A percentile compares a stretch with the other conserved stretches of the same genome.
Evolutionary conservation across 2,113 vertebrate genomes (phyloP).

Genomic region (Dromaius novaehollandiae): DNA sequence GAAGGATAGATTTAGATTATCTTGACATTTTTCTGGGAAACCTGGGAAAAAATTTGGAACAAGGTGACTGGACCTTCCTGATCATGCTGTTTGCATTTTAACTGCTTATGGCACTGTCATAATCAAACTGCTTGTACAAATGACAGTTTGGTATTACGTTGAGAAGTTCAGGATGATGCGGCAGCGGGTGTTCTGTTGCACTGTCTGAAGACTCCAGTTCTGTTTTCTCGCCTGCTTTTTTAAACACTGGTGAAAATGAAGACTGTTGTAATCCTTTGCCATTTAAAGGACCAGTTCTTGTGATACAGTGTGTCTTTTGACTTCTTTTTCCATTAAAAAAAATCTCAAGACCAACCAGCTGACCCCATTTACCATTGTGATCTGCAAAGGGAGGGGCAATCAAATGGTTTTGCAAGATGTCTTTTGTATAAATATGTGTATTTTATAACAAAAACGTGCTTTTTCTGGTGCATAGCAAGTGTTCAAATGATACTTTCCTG

Average conservation of each 20-base stretch:
- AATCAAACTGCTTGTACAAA: slow-evolving; percentile 10
- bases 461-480: slow-evolving; percentile 68
- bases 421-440: slow-evolving; percentile 77
- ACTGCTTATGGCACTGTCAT: slow-evolving; percentile 11
- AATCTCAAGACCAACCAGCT: slow-evolving; percentile 35
- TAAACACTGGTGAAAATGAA: slow-evolving; percentile 64
- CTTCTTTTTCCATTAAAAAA: slow-evolving; percentile 19
- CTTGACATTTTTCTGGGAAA: slow-evolving; percentile 5
- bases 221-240: slow-evolving; percentile 50
- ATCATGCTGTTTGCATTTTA: slow-evolving; percentile 20
- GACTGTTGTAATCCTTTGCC: slow-evolving; percentile 45
- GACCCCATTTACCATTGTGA: slow-evolving; percentile 61
- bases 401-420: slow-evolving; percentile 76
- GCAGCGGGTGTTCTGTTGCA: neutral
- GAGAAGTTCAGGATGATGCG: slow-evolving; percentile 48
- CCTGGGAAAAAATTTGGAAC: slow-evolving; percentile 20
- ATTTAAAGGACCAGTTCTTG: slow-evolving; percentile 58
- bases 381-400: slow-evolving; percentile 57
- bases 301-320: slow-evolving; percentile 60
- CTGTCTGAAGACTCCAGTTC: slow-evolving; percentile 37
- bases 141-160: slow-evolving; percentile 30
- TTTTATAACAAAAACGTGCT: slow-evolving; percentile 77
- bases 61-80: slow-evolving; percentile 40
- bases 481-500: slow-evolving; percentile 60
- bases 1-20: slow-evolving; percentile 81